Base-by-base conservation (phyloP, 2,113 vertebrate genomes). In the Psilopogon haemacephalus region DNA sequence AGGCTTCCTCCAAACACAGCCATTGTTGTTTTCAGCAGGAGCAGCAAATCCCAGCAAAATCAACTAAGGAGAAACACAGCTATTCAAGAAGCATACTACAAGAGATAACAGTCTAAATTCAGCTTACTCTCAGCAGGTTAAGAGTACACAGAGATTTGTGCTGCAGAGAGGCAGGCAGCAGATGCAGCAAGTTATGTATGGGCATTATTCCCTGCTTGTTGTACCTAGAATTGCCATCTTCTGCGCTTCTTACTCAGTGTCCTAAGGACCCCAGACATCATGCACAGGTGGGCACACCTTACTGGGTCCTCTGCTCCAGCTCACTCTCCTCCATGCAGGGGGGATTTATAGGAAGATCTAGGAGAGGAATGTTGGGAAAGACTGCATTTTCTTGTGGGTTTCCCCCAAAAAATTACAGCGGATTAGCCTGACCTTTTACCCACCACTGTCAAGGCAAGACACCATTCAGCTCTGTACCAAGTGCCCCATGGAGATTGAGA, bases 401-500 rank as follows among this genome's bases (percentile, higher is more conserved):
- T 77, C 12, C 11, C 21, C 9, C 1, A 15, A 1, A 50, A 70
- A 56, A 2, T 2, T 46, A 20, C 23, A 78, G 26, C 15, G 20
- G 20, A 23, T 52, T 23, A 60, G 38, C 59, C 46, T 50, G 32
- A 71, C 23, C 6, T 81, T 26, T 6, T 4, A 52, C 11, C 40
- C 68, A 6, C 28, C n/a, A 5, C 40, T 54, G 33, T n/a, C 16
- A 46, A 56, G 40, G 9, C 27, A 42, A 58, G 26, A 5, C 26
- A 65, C 12, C 24, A 8, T 16, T 48, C 52, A 35, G 11, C 2
- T 62, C 33, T 33, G 40, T 35, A 26, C 11, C 8, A 55, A 93
- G 28, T 1, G 0, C 8, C 21, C 15, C 17, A 5, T 0, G 7
- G 11, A 52, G 15, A 33, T 0, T 18, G 24, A 59, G 48, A 70